Evolutionary conservation across 2,888 invertebrate species (phyloP).

Genomic region (Caenorhabditis sp.): DNA sequence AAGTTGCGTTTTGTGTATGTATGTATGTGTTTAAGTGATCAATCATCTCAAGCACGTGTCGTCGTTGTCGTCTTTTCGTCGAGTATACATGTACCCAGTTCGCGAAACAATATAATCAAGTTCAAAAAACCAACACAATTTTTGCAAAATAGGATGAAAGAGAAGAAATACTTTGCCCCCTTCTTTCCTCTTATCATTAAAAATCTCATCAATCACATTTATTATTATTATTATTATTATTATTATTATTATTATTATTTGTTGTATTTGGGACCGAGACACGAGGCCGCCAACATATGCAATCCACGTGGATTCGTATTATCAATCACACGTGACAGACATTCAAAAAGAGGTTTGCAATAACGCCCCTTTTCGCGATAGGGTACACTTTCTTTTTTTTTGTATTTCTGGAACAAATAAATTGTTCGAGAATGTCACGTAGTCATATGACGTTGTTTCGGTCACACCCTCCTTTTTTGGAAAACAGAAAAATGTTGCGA

Average conservation of each 20-base stretch:
- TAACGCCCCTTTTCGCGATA: too few relatives aligned
- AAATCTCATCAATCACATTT: background rate
- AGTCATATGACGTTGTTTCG: too few relatives aligned
- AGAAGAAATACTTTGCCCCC: background rate
- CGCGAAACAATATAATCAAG: background rate
- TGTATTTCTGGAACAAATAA: too few relatives aligned
- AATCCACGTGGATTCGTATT: background rate
- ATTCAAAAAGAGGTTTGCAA: too few relatives aligned
- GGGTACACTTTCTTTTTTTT: too few relatives aligned
- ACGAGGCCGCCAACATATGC: background rate
- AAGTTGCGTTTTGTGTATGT: too few relatives aligned
- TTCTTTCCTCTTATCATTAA: background rate
- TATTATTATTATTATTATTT: too few relatives aligned
- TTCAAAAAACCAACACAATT: background rate
- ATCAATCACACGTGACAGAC: background rate
- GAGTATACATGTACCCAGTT: background rate
- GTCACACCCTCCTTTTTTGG: too few relatives aligned
- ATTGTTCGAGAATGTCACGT: too few relatives aligned
- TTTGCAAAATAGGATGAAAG: background rate
- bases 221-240: background rate
- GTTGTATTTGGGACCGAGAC: background rate
- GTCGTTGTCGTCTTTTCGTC: background rate
- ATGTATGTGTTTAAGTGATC: too few relatives aligned
- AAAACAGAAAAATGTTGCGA: too few relatives aligned
- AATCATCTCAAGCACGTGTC: too few relatives aligned